A percentile compares a stretch with the other conserved stretches of the same genome.
Conservation (phyloP, 2,797 vertebrate species). For the Onychomys arenicola region DNA sequence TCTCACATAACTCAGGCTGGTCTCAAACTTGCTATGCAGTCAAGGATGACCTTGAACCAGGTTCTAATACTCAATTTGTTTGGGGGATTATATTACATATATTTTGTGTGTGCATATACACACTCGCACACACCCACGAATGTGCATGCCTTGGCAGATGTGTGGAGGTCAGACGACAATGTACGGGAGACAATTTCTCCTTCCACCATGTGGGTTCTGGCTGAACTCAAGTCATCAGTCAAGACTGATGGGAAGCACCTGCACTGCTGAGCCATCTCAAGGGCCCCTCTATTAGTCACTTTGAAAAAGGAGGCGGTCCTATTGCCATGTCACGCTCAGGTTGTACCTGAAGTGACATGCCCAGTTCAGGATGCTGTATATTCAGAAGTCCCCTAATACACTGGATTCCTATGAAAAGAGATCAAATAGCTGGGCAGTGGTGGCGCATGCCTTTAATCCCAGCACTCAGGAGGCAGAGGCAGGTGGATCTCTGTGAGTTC, state of each 20-base stretch:
- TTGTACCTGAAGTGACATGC: background rate
- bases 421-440: background rate
- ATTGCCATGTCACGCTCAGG: background rate
- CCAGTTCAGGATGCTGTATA: background rate
- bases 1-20: background rate
- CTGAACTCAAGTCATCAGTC: background rate
- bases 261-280: background rate
- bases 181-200: background rate
- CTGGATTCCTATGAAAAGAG: background rate
- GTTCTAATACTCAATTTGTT: background rate
- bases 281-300: background rate
- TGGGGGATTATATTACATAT: background rate
- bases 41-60: background rate
- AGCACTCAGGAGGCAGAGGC: no score
- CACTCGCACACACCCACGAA: rapidly evolving
- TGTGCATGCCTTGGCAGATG: background rate
- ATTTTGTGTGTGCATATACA: background rate
- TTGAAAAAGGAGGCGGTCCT: background rate
- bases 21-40: background rate
- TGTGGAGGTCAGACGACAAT: background rate
- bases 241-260: no score
- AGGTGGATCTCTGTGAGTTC: no score
- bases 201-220: background rate
- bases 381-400: constrained; percentile 14
- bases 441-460: no score